These are phyloP conservation scores for Apis laboriosa DNA, from an alignment of 1,140 invertebrate species.

Conservation along the genomic window DNA sequence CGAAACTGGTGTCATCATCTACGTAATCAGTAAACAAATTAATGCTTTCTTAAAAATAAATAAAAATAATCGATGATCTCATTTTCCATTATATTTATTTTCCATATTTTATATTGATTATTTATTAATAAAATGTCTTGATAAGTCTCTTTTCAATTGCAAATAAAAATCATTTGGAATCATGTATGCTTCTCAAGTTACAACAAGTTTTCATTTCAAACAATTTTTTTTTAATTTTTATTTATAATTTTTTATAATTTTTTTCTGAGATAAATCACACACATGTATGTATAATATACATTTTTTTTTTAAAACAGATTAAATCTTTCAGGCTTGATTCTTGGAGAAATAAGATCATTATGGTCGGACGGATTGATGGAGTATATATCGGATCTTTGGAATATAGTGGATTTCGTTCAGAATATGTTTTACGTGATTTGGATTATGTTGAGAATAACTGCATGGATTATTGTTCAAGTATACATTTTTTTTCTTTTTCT, in stretches of 20 bases:
- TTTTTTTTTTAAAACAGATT: background rate
- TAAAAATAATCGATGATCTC: background rate
- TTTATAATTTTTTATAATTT: too few relatives aligned
- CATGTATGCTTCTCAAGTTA: too few relatives aligned
- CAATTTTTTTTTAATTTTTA: too few relatives aligned
- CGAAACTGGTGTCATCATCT: constrained; percentile 90
- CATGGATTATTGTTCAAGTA: constrained; percentile 90
- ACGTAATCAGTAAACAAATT: constrained; percentile 88
- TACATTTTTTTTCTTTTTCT: constrained; percentile 21
- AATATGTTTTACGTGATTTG: constrained; percentile 97
- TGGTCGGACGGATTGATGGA: constrained; percentile 94
- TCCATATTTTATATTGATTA: background rate
- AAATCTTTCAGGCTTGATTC: constrained; percentile 89
- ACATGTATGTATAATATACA: too few relatives aligned
- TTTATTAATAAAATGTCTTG: too few relatives aligned
- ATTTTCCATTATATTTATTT: background rate
- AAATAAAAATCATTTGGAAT: too few relatives aligned
- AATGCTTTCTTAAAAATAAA: background rate
- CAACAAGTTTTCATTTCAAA: too few relatives aligned
- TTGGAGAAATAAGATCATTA: constrained; percentile 92
- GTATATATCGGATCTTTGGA: constrained; percentile 97
- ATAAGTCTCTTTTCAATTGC: too few relatives aligned
- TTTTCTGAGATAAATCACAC: too few relatives aligned
- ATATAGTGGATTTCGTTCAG: constrained; percentile 97
- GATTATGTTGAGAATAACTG: constrained; percentile 89